Evolutionary conservation across 2,113 vertebrate species (phyloP).

Genomic region (Ploceus nigricollis): DNA sequence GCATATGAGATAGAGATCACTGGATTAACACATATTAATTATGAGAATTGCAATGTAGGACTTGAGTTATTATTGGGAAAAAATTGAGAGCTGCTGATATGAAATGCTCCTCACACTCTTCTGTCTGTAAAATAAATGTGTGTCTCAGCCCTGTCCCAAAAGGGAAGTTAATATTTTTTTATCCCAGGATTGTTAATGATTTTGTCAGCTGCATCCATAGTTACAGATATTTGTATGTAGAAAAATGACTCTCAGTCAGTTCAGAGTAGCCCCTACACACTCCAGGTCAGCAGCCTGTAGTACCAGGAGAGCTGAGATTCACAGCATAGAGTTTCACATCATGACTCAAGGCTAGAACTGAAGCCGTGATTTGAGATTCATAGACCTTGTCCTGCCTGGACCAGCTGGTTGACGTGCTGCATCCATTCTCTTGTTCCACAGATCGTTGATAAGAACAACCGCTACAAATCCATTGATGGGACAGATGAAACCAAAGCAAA

Average conservation of each 20-base stretch:
- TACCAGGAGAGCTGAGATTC: neutral
- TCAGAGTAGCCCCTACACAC: neutral
- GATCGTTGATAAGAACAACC: constrained; percentile 87
- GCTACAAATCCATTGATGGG: constrained; percentile 90
- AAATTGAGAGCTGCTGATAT: neutral
- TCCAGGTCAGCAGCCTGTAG: neutral
- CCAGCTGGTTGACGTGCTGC: neutral
- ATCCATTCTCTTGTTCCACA: constrained; percentile 43
- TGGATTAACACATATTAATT: neutral
- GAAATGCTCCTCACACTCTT: neutral
- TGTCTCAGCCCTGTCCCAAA: neutral
- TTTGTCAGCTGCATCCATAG: neutral
- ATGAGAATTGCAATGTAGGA: neutral
- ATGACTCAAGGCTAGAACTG: neutral
- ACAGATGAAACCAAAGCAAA: constrained; percentile 91
- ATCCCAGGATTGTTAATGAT: neutral
- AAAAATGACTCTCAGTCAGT: neutral
- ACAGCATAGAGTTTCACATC: neutral
- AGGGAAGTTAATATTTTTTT: neutral
- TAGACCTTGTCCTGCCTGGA: neutral
- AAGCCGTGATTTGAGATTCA: neutral
- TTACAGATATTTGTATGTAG: neutral
- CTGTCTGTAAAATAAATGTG: neutral
- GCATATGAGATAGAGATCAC: neutral
- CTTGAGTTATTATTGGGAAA: neutral